Conservation (phyloP, 2,797 vertebrate species). For the Spondyliosoma cantharus region DNA sequence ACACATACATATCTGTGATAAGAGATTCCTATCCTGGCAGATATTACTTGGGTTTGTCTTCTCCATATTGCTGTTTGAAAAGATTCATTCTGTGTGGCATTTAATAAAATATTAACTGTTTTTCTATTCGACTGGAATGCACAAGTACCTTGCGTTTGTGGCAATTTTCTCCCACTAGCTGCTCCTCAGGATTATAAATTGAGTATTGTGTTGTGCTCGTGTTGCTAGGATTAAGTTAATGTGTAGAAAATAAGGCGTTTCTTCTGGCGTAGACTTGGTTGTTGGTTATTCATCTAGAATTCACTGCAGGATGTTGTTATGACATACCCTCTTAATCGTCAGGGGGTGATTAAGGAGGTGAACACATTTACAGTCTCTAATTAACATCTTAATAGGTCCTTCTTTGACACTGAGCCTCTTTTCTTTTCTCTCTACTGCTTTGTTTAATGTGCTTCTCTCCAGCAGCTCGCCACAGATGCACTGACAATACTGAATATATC, state of each 20-base stretch:
- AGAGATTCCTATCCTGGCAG: slow-evolving; percentile 14
- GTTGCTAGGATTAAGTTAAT: slow-evolving; percentile 38
- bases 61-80: neutral
- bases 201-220: neutral
- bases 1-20: slow-evolving; percentile 11
- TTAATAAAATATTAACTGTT: slow-evolving; percentile 28
- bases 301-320: slow-evolving; percentile 38
- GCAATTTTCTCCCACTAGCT: neutral
- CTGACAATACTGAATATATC: slow-evolving; percentile 17
- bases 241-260: slow-evolving; percentile 44
- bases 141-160: slow-evolving; percentile 19
- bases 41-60: slow-evolving; percentile 12
- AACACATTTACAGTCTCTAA: slow-evolving; percentile 56
- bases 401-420: slow-evolving; percentile 10
- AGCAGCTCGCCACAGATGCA: slow-evolving; percentile 2
- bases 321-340: slow-evolving; percentile 39
- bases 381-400: slow-evolving; percentile 51
- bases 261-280: slow-evolving; percentile 23
- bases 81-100: slow-evolving; percentile 7
- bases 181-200: slow-evolving; percentile 34
- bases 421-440: neutral
- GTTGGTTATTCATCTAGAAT: slow-evolving; percentile 51
- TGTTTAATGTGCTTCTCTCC: slow-evolving; percentile 20
- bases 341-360: slow-evolving; percentile 31
- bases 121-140: slow-evolving; percentile 23